phyloP scores from a whole-genome alignment of 2,797 vertebrate species.

The Spatula clypeata region DNA sequence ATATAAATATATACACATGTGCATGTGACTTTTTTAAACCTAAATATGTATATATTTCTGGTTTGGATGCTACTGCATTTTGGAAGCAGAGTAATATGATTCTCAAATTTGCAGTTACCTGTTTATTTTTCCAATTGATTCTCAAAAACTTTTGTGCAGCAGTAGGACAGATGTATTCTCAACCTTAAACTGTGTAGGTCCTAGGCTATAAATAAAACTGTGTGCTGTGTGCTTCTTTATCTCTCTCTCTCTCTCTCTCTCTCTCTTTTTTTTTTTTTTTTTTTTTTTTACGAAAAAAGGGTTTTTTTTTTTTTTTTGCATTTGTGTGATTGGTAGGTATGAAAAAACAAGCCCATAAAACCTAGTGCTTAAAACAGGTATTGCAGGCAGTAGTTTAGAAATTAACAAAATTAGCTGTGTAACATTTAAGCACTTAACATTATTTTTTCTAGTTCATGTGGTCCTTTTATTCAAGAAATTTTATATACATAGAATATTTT shows the following conservation, averaged over 20 bases:
- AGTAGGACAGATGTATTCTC: neutral
- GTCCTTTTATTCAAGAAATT: neutral
- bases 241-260: neutral
- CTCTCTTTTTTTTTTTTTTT: neutral
- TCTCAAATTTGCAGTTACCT: neutral
- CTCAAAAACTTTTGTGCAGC: neutral
- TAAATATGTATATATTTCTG: neutral
- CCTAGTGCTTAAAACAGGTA: neutral
- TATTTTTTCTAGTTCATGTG: neutral
- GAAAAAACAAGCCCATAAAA: neutral
- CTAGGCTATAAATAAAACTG: neutral
- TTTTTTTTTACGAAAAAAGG: too few species aligned
- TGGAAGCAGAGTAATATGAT: neutral
- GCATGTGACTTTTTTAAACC: neutral
- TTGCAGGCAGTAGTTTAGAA: neutral
- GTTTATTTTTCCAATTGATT: neutral
- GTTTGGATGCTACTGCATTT: neutral
- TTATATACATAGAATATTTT: neutral
- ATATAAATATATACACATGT: neutral
- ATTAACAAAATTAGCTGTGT: neutral
- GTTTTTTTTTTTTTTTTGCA: neutral
- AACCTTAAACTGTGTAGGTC: neutral
- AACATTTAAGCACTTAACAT: neutral
- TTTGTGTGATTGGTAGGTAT: neutral
- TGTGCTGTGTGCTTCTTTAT: neutral